Evolutionary conservation across 2,113 vertebrate species (phyloP).

Genomic region (Charina bottae): DNA sequence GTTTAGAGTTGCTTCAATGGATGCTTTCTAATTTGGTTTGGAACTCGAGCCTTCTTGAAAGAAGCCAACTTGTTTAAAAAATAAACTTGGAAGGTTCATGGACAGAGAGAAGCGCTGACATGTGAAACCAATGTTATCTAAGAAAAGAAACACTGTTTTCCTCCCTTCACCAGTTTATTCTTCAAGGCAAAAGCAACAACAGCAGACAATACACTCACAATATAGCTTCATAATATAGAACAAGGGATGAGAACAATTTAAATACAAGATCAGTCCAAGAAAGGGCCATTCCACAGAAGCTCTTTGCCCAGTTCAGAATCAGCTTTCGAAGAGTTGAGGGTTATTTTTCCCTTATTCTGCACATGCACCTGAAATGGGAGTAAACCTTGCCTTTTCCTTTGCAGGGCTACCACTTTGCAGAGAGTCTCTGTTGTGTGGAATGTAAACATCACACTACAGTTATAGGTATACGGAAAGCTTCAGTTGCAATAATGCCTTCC

Average conservation of each 20-base stretch:
- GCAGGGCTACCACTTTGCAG: neutral
- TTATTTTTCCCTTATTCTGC: neutral
- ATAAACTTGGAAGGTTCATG: conserved; percentile 68
- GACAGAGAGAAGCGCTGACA: conserved; percentile 71
- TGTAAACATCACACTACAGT: neutral
- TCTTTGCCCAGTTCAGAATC: neutral
- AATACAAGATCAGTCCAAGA: neutral
- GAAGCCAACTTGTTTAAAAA: conserved; percentile 73
- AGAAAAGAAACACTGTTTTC: conserved; percentile 67
- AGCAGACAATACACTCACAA: neutral
- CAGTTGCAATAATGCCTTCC: neutral
- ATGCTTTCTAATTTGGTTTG: conserved; percentile 67
- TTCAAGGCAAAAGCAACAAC: conserved; percentile 50
- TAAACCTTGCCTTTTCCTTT: neutral
- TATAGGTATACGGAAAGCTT: neutral
- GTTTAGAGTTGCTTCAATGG: conserved; percentile 50
- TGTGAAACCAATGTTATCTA: conserved; percentile 50
- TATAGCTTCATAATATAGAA: neutral
- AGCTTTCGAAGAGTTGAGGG: neutral
- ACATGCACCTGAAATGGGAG: neutral
- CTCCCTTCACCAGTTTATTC: conserved; percentile 58
- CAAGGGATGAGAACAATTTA: neutral
- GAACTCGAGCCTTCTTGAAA: conserved; percentile 60
- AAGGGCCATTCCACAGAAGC: neutral
- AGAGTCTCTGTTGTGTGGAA: neutral